Conservation (phyloP, 2,113 vertebrate species). For the Lamprotornis superbus region DNA sequence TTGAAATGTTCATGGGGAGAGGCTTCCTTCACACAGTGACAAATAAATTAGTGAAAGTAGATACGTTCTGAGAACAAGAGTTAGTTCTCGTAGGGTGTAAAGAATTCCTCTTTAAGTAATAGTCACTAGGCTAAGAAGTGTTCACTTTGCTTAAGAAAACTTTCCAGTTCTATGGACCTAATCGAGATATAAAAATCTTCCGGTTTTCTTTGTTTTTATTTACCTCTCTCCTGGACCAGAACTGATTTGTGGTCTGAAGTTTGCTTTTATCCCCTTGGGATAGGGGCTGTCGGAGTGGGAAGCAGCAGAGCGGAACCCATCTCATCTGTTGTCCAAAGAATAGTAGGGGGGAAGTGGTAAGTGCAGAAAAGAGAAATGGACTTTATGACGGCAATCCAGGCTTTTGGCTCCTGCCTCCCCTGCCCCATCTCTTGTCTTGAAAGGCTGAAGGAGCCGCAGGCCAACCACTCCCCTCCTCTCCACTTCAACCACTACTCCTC, state of each 20-base stretch:
- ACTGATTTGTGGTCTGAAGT: not conserved
- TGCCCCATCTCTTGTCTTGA: not conserved
- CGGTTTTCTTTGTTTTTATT: not conserved
- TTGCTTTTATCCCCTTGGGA: not conserved
- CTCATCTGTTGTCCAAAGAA: not conserved
- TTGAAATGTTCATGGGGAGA: conserved; percentile 1
- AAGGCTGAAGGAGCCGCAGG: fast-evolving
- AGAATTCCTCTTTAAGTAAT: conserved; percentile 18
- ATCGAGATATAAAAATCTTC: not conserved
- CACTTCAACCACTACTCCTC: not conserved
- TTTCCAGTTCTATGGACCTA: not conserved
- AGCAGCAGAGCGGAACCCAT: not conserved
- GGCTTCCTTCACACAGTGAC: not conserved
- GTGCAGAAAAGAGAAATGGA: not conserved
- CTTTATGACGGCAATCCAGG: not conserved
- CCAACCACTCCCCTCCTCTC: not conserved
- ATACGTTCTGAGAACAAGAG: not conserved
- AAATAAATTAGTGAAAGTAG: not conserved
- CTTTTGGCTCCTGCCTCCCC: not conserved
- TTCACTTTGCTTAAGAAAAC: not conserved
- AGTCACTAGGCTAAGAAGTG: not conserved
- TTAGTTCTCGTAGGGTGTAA: not conserved
- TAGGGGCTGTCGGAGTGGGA: fast-evolving
- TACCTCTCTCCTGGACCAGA: not conserved
- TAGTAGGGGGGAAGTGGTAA: not conserved